Conservation (phyloP, 2,888 invertebrate genomes). For the Enoplolaimus lenunculus region DNA sequence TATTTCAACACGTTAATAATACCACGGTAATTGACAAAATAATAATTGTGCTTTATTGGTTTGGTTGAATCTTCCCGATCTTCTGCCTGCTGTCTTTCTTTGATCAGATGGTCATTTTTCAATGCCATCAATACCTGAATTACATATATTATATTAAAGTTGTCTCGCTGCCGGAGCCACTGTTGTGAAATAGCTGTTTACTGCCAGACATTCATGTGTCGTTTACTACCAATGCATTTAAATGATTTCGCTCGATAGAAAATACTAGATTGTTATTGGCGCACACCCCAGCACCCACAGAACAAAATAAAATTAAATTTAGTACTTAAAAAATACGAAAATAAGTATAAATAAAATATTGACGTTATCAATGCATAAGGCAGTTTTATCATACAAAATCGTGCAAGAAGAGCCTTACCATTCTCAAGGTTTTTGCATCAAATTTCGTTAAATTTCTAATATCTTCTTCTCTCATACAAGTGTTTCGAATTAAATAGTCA, state of each 20-base stretch:
- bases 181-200: too few relatives aligned
- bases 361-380: too few relatives aligned
- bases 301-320: too few relatives aligned
- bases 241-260: too few relatives aligned
- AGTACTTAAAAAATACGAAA: too few relatives aligned
- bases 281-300: not conserved
- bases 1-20: conserved; percentile 37
- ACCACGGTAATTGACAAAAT: conserved; percentile 38
- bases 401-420: too few relatives aligned
- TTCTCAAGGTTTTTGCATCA: conserved; percentile 33
- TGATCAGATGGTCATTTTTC: conserved; percentile 35
- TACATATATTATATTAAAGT: not conserved
- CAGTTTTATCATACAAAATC: too few relatives aligned
- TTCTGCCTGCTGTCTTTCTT: conserved; percentile 33
- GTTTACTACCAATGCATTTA: too few relatives aligned
- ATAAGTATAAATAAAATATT: too few relatives aligned
- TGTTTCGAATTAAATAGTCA: conserved; percentile 34
- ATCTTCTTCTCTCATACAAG: conserved; percentile 35
- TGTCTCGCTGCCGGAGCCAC: not conserved
- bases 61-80: conserved; percentile 22
- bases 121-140: conserved; percentile 27
- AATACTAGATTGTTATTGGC: too few relatives aligned
- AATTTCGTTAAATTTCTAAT: conserved; percentile 31
- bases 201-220: too few relatives aligned
- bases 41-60: conserved; percentile 29